phyloP scores from a whole-genome alignment of 2,888 invertebrate species.

The Xylota segnis region DNA sequence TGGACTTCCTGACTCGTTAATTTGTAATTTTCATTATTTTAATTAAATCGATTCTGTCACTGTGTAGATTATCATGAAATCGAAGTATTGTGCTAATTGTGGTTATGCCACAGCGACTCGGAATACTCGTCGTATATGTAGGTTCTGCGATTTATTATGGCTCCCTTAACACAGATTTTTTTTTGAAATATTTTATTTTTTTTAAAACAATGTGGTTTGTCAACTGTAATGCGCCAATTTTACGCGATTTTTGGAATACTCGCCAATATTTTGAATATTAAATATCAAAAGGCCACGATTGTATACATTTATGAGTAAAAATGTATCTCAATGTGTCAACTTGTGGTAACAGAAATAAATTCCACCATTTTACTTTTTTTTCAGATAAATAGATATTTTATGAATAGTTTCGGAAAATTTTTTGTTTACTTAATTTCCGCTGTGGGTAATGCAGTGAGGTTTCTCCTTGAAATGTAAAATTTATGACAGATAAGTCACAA shows the following conservation, averaged over 20 bases:
- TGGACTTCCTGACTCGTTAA: conserved; percentile 15
- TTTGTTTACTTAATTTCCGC: conserved; percentile 16
- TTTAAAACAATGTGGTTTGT: conserved; percentile 6
- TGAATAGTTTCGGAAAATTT: background rate
- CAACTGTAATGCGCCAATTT: conserved; percentile 1
- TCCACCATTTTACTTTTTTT: background rate
- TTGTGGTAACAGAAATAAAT: conserved; percentile 25
- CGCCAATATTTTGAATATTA: background rate
- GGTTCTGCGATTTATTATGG: no score
- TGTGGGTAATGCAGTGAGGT: background rate
- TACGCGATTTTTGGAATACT: background rate
- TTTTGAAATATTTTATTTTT: background rate
- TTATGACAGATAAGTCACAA: conserved; percentile 25
- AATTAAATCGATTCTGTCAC: conserved; percentile 14
- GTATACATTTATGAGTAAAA: background rate
- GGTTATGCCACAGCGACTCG: conserved; percentile 12
- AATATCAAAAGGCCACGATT: conserved; percentile 2
- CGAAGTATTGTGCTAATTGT: conserved; percentile 34
- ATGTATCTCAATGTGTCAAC: background rate
- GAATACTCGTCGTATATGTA: background rate
- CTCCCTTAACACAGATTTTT: background rate
- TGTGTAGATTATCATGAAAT: conserved; percentile 26
- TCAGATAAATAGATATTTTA: background rate
- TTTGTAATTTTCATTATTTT: conserved; percentile 30
- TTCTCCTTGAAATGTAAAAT: conserved; percentile 19